Evolutionary conservation across 2,113 vertebrate genomes (phyloP).

Genomic region (Vicugna pacos): DNA sequence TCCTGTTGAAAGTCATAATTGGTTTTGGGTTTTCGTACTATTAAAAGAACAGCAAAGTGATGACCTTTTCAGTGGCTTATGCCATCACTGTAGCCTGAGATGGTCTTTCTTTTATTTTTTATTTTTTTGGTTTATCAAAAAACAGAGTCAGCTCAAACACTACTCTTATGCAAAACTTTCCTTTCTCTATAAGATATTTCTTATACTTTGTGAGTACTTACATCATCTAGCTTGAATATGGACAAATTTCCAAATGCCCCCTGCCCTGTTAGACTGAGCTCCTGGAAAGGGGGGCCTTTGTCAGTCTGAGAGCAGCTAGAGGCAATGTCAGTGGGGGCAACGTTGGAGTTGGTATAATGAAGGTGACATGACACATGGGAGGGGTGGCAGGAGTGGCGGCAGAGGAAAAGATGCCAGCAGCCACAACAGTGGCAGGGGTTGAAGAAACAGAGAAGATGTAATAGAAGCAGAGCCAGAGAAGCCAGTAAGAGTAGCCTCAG

Average conservation of each 20-base stretch:
- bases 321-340: background rate
- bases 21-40: background rate
- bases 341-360: background rate
- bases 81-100: background rate
- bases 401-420: background rate
- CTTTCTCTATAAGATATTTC: background rate
- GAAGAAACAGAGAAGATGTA: background rate
- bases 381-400: rapidly evolving
- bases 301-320: background rate
- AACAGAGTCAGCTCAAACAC: background rate
- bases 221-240: background rate
- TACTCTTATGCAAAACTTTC: background rate
- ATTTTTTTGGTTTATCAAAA: constrained; percentile 27
- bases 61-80: background rate
- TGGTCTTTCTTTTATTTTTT: constrained; percentile 29
- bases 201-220: background rate
- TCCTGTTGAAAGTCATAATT: background rate
- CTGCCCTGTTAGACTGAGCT: background rate
- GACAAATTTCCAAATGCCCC: background rate
- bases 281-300: background rate
- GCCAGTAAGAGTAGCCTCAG: background rate
- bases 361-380: background rate
- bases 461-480: background rate
- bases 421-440: background rate
- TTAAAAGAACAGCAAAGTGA: constrained; percentile 33